A percentile compares a stretch with the other conserved stretches of the same genome.
Conservation (phyloP, 1,140 invertebrate genomes). For the Nomia melanderi region DNA sequence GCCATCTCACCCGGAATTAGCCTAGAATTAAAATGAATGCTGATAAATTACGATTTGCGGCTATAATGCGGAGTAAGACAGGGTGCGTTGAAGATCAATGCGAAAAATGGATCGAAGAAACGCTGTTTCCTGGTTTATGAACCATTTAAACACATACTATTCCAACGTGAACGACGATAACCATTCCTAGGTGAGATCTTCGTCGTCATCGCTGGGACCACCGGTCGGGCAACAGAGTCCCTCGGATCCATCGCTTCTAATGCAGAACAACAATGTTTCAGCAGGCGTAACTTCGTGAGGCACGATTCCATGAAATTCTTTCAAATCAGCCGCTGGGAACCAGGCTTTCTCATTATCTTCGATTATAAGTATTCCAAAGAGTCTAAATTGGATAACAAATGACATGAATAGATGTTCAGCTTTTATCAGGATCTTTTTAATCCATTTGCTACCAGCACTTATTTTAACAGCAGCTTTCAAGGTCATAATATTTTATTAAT, state of each 20-base stretch:
- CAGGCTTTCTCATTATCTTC: slow-evolving; percentile 95
- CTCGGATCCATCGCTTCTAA: slow-evolving; percentile 90
- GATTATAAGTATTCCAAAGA: slow-evolving; percentile 89
- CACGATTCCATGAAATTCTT: slow-evolving; percentile 92
- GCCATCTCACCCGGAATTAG: too few relatives aligned
- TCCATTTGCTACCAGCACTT: too few relatives aligned
- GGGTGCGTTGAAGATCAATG: not conserved
- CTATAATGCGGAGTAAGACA: not conserved
- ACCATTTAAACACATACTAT: slow-evolving; percentile 45
- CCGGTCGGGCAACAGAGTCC: slow-evolving; percentile 90
- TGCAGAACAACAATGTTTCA: slow-evolving; percentile 92
- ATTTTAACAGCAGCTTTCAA: too few relatives aligned
- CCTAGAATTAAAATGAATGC: too few relatives aligned
- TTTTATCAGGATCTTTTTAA: too few relatives aligned
- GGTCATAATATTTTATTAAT: too few relatives aligned
- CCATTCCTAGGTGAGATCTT: slow-evolving; percentile 75
- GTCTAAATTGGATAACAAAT: slow-evolving; percentile 78
- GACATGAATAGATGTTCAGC: not conserved
- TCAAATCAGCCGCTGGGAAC: slow-evolving; percentile 93
- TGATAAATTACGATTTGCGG: not conserved
- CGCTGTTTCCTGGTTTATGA: slow-evolving; percentile 47
- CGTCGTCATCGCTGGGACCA: slow-evolving; percentile 83
- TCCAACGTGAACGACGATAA: slow-evolving; percentile 26
- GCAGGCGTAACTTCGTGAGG: slow-evolving; percentile 89
- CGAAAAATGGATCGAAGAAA: not conserved